Base-by-base conservation (phyloP, 2,113 vertebrate genomes). In the Corythaeola cristata region DNA sequence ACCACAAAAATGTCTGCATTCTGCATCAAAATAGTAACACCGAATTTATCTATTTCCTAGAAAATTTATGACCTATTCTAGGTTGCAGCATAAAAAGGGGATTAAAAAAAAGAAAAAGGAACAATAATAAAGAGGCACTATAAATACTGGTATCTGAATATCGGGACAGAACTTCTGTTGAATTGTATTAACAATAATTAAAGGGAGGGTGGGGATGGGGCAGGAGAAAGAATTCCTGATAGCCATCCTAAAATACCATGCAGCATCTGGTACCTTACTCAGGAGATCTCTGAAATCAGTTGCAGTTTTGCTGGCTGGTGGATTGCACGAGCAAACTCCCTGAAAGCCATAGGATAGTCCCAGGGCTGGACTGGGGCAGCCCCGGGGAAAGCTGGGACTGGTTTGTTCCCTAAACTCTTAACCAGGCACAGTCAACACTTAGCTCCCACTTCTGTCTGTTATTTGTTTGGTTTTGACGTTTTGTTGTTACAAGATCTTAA, bases 1-100 rank as follows among this genome's bases (percentile, higher is more conserved):
- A 95, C 92, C 91, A 91, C 92, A 95, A 90, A 93, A 76, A 92
- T 85, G 47, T 53, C 75, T 95, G 28, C 59, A 60, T 93, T 97
- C 82, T 95, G 18, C 52, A 96, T 97, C 83, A 97, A 97, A 98
- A 98, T 98, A 97, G 97, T 95, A 97, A 96, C 96, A 91, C 9
- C 84, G 74, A 91, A 63, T 97, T 92, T 97, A 97, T 94, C 85
- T 96, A 93, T 97, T 94, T 94, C 95, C 95, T 97, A 98, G 98
- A 97, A 98, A 97, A 97, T 98, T 97, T 77, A 96, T 87, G 96
- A 90, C 79, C 74, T 92, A 60, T 93, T 98, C 72, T 73, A 96
- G 92, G 74, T 94, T 97, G 92, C 64, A 97, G 58, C 35, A 60
- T 22, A 56, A 80, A 85, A 88, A 75, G 17, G 13, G 78, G 32